Evolutionary conservation across 1,140 invertebrate species (phyloP), one percentile per base, ranked within the genome.

Genomic region (Panonychus citri): DNA sequence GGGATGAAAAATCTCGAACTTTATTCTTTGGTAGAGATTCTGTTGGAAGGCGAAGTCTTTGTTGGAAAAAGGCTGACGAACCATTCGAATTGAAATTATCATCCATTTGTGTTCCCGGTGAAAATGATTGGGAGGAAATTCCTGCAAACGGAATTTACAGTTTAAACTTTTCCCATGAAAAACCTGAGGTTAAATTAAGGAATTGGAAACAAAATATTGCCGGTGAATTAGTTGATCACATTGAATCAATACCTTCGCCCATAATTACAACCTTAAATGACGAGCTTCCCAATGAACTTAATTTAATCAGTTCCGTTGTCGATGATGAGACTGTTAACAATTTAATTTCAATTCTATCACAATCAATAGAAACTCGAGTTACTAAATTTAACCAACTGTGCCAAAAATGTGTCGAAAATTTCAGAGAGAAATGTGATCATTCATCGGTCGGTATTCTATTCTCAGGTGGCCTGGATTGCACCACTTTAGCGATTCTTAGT

Each of bases 401-500:
- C n/a, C 10, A 49, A 30, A 46, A 46, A 12, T 58, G 58, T 28
- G 12, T 39, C 10, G 24, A 17, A 34, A 15, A 37, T 8, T 5
- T 12, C 30, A 40, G 1, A 50, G 50, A n/a, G 53, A 40, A 24
- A 53, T 48, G 15, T 46, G 56, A 59, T 53, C 86, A 91, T 72
- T 73, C 82, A 21, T 81, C 81, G 69, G 70, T 87, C 40, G 87
- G 81, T 34, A 70, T 96, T 58, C 71, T 94, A 61, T 97, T 95
- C 74, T 96, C 90, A 63, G 91, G 91, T 55, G 93, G 93, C 27
- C 72, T 97, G 15, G 93, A 97, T 72, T 96, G 90, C 48, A 79
- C 85, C 27, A 76, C 95, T 62, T 70, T 97, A 59, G 82, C 90
- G 34, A 72, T 79, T 34, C 66, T 95, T 27, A 78, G 81, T 21